Evolutionary conservation across 2,888 invertebrate species (phyloP).

Genomic region (Drosophila acutilabella): DNA sequence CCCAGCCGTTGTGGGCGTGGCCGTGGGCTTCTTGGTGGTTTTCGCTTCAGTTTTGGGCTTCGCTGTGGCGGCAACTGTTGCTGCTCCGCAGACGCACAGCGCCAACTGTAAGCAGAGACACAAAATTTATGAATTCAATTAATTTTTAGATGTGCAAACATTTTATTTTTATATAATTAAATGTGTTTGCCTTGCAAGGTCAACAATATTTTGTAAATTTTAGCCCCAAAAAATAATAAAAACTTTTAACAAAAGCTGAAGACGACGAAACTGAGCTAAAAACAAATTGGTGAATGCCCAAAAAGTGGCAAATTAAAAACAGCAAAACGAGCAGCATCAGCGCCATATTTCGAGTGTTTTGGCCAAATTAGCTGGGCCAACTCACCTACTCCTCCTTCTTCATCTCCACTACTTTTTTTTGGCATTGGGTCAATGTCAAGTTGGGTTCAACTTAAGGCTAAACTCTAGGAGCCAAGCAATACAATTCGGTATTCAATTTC

Average conservation of each 20-base stretch:
- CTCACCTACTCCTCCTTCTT: constrained; percentile 1
- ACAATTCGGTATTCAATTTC: background rate
- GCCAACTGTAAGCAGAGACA: constrained; percentile 71
- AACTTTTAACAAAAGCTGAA: constrained; percentile 53
- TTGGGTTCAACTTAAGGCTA: constrained; percentile 55
- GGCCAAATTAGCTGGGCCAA: constrained; percentile 32
- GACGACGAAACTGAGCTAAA: constrained; percentile 24
- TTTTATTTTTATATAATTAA: constrained; percentile 47
- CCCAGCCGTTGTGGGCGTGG: constrained; percentile 18
- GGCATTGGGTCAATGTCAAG: constrained; percentile 78
- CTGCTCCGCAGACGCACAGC: constrained; percentile 68
- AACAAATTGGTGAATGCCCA: constrained; percentile 65
- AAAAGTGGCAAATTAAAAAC: constrained; percentile 64
- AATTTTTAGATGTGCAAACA: constrained; percentile 16
- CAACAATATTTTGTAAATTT: no score
- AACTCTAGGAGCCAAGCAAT: constrained; percentile 4
- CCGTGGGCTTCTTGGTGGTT: constrained; percentile 37
- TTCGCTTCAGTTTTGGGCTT: constrained; percentile 57
- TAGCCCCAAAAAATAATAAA: constrained; percentile 38
- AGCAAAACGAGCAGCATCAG: constrained; percentile 23
- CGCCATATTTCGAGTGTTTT: constrained; percentile 33
- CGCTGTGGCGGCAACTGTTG: constrained; percentile 24
- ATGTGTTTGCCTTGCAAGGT: constrained; percentile 55
- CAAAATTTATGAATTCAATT: constrained; percentile 32
- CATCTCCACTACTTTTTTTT: constrained; percentile 12